Conservation (phyloP, 2,797 vertebrate genomes). For the Eupleurogrammus muticus region DNA sequence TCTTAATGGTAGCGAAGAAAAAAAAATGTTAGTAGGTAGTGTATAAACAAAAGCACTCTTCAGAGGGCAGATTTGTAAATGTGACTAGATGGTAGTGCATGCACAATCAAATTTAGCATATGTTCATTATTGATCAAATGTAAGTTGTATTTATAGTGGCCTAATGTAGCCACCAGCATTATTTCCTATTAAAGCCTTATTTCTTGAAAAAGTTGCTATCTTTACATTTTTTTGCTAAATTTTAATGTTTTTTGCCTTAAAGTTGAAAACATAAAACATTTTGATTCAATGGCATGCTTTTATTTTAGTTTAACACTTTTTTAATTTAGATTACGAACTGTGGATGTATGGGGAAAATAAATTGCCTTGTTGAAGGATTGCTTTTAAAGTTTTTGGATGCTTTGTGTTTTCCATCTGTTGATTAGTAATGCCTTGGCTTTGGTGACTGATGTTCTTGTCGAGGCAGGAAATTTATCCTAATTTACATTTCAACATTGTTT, state of each 20-base stretch:
- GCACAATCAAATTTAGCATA: neutral
- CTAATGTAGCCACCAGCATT: slow-evolving; percentile 9
- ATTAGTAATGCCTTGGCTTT: slow-evolving; percentile 25
- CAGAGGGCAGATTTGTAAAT: neutral
- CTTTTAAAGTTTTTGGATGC: slow-evolving; percentile 17
- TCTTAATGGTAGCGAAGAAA: slow-evolving; percentile 4
- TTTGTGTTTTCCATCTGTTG: slow-evolving; percentile 26
- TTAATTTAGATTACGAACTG: neutral
- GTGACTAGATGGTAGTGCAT: neutral
- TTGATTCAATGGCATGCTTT: neutral
- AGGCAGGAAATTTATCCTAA: slow-evolving; percentile 5
- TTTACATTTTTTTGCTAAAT: slow-evolving; percentile 10
- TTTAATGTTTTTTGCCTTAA: neutral
- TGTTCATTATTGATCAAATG: neutral
- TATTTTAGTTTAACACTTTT: neutral
- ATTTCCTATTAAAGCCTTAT: slow-evolving; percentile 18
- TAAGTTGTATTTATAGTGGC: slow-evolving; percentile 1
- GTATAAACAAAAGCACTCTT: neutral
- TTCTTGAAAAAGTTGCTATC: neutral
- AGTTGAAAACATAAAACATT: slow-evolving; percentile 2
- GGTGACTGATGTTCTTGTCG: slow-evolving; percentile 8
- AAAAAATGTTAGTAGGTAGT: slow-evolving; percentile 3
- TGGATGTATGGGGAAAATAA: slow-evolving; percentile 13
- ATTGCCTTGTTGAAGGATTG: slow-evolving; percentile 17
- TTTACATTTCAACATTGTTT: slow-evolving; percentile 35